phyloP scores from a whole-genome alignment of 2,888 invertebrate species.

The Euspilapteryx auroguttella region DNA sequence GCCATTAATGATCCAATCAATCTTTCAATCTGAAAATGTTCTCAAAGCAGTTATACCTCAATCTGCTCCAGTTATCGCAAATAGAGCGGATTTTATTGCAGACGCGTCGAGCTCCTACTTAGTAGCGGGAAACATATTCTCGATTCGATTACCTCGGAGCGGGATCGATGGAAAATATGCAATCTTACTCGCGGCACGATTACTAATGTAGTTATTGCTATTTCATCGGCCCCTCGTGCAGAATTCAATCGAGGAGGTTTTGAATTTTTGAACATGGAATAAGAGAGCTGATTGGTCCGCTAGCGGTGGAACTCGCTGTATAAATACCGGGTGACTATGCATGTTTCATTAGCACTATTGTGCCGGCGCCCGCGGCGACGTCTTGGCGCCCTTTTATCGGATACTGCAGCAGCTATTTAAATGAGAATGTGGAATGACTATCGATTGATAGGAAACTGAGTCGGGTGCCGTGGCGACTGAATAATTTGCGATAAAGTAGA shows the following conservation, averaged over 20 bases:
- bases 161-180: too few species aligned
- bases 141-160: too few species aligned
- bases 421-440: slow-evolving; percentile 38
- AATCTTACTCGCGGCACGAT: slow-evolving; percentile 12
- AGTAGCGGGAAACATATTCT: too few species aligned
- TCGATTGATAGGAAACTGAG: slow-evolving; percentile 18
- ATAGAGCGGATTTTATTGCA: too few species aligned
- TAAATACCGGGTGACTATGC: slow-evolving; percentile 13
- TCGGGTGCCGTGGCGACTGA: slow-evolving; percentile 12
- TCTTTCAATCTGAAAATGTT: too few species aligned
- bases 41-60: too few species aligned
- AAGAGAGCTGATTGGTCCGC: slow-evolving; percentile 1
- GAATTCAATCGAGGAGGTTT: too few species aligned
- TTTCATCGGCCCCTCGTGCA: too few species aligned
- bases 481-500: slow-evolving; percentile 15
- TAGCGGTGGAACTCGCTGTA: neutral
- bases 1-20: too few species aligned
- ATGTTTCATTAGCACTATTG: slow-evolving; percentile 40
- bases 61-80: too few species aligned
- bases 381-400: slow-evolving; percentile 21
- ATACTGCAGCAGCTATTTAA: slow-evolving; percentile 19
- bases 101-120: too few species aligned
- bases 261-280: slow-evolving; percentile 1
- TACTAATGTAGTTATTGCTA: slow-evolving; percentile 19
- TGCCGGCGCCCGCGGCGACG: slow-evolving; percentile 24